Evolutionary conservation across 2,113 vertebrate genomes (phyloP).

Genomic region (Zingel zingel): DNA sequence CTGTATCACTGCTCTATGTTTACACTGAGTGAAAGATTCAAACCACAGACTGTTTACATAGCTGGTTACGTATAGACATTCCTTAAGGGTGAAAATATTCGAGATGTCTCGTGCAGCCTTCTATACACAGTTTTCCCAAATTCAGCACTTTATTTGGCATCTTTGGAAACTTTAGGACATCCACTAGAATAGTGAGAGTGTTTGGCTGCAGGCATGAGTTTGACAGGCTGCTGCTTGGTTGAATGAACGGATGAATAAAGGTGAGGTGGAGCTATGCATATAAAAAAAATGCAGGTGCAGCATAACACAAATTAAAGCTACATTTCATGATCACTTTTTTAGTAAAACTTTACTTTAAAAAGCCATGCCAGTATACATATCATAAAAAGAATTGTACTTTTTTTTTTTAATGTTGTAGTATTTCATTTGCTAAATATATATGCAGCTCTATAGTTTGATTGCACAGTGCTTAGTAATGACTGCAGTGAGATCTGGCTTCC

Average conservation of each 20-base stretch:
- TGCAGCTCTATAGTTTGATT: background rate
- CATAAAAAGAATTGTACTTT: background rate
- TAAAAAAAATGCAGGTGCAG: background rate
- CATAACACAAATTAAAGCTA: no score
- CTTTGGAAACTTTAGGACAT: background rate
- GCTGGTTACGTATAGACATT: background rate
- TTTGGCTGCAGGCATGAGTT: background rate
- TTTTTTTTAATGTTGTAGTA: background rate
- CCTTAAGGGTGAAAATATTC: background rate
- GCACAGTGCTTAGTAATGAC: background rate
- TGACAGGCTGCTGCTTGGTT: background rate
- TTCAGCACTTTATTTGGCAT: background rate
- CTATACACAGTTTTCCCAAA: background rate
- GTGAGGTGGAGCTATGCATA: background rate
- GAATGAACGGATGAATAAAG: background rate
- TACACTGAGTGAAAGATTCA: background rate
- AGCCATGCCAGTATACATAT: background rate
- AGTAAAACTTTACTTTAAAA: background rate
- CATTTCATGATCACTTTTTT: no score
- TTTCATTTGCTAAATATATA: background rate
- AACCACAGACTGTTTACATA: background rate
- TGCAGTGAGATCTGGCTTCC: background rate
- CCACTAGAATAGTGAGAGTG: no score
- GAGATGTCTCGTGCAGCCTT: background rate
- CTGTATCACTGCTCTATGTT: slow-evolving; percentile 13